Base-by-base conservation (phyloP, 2,113 vertebrate species). In the Myrmophylax atrothorax region DNA sequence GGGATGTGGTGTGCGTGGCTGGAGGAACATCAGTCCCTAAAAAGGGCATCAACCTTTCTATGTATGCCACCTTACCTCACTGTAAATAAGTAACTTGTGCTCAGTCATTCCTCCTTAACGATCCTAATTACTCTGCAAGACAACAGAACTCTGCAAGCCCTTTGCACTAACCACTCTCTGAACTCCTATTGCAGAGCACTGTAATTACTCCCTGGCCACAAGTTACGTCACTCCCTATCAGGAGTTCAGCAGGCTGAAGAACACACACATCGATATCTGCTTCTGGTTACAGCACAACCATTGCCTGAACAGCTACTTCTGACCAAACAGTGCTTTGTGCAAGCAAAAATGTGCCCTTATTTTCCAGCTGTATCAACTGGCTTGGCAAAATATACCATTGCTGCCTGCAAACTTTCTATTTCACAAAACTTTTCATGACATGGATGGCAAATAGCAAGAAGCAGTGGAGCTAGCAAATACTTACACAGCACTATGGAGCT, bases 151-250 rank as follows among this genome's bases (percentile, higher is more conserved):
- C 91, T 58, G 40, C 0, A 0, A 94, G 90, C 63, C 88, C 77
- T 96, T 81, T 94, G 90, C 81, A 87, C 76, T 90, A 93, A 92
- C 88, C 90, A 84, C 85, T 44, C 78, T 92, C 76, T 94, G 81
- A 93, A 94, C 90, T 94, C 73, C 56, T 67, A 23, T 46, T 81
- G 59, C 83, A 84, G 69, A 86, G 83, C 42, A 83, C 40, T 85
- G 75, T 66, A 97, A 95, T 95, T 95, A 84, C 62, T 92, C 76
- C 85, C 76, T 3, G 56, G 72, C 95, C 93, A 92, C 92, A 95
- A 91, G 75, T 93, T 93, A 94, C 56, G 6, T 93, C 93, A 92
- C 46, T 83, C 75, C 25, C 62, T 77, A 88, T 92, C 79, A 80
- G 70, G 64, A 92, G 79, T 47, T 84, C 88, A 92, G 64, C 1